Conservation (phyloP, 1,140 invertebrate species). For the Neodiprion fabricii region DNA sequence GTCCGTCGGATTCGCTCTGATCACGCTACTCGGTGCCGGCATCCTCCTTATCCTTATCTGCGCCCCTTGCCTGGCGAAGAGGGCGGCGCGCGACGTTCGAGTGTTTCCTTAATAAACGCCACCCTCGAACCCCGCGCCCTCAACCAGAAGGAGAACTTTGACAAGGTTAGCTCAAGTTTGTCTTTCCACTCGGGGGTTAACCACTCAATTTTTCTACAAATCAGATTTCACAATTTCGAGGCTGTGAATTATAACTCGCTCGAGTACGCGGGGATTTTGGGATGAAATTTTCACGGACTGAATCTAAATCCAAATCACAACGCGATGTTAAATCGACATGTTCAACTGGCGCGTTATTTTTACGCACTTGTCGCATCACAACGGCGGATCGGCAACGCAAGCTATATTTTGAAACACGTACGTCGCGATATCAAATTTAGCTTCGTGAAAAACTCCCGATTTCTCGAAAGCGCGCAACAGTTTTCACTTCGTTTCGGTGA, state of each 20-base stretch:
- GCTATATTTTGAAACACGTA: too few relatives aligned
- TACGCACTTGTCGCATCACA: neutral
- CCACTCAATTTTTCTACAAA: too few relatives aligned
- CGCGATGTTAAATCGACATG: too few relatives aligned
- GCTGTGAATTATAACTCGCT: too few relatives aligned
- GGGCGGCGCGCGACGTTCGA: conserved; percentile 3
- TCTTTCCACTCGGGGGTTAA: neutral
- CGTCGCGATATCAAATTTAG: too few relatives aligned
- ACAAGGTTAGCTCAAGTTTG: neutral
- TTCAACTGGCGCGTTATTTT: neutral
- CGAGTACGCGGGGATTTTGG: neutral
- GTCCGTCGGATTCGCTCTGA: conserved; percentile 35
- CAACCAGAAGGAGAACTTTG: neutral
- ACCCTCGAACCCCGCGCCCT: neutral
- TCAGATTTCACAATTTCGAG: too few relatives aligned
- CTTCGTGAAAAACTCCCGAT: too few relatives aligned
- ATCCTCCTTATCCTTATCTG: conserved; percentile 37
- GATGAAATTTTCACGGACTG: conserved; percentile 15
- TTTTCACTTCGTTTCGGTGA: too few relatives aligned
- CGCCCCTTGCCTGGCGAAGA: conserved; percentile 31
- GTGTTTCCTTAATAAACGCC: conserved; percentile 9
- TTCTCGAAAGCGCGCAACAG: too few relatives aligned
- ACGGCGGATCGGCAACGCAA: neutral
- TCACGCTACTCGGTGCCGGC: conserved; percentile 36
- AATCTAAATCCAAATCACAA: neutral